phyloP scores from a whole-genome alignment of 2,113 vertebrate genomes.

The Callaeas wilsoni region DNA sequence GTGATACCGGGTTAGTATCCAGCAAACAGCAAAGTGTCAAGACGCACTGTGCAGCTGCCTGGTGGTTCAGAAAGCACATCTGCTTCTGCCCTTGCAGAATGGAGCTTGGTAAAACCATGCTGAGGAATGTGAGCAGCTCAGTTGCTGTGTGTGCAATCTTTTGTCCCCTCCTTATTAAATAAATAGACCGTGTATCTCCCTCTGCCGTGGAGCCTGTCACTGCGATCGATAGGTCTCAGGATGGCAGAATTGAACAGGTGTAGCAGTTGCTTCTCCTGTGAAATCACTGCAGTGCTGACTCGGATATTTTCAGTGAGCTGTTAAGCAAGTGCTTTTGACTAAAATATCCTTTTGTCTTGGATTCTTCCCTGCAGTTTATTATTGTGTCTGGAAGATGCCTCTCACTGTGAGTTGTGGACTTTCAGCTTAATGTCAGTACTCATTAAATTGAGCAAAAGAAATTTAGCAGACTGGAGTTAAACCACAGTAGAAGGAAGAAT shows the following conservation, averaged over 20 bases:
- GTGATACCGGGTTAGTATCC: neutral
- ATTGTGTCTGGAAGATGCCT: slow-evolving; percentile 26
- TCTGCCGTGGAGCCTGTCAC: neutral
- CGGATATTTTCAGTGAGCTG: neutral
- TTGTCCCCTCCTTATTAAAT: slow-evolving; percentile 15
- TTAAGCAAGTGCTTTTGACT: slow-evolving; percentile 26
- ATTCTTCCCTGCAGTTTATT: slow-evolving; percentile 29
- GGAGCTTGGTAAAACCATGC: neutral
- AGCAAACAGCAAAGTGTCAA: neutral
- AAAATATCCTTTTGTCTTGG: slow-evolving; percentile 44
- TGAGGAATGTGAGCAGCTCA: neutral
- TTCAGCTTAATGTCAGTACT: slow-evolving; percentile 46
- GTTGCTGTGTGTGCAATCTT: neutral
- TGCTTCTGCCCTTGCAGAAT: neutral
- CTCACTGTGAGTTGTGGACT: slow-evolving; percentile 10
- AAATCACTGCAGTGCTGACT: slow-evolving; percentile 40
- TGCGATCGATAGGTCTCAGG: neutral
- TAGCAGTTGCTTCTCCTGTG: slow-evolving; percentile 2
- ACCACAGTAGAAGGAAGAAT: neutral
- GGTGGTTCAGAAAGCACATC: neutral
- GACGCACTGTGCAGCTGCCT: neutral
- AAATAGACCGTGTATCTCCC: neutral
- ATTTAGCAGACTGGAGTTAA: neutral
- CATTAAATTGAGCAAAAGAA: neutral
- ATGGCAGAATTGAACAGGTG: slow-evolving; percentile 17